phyloP scores from a whole-genome alignment of 2,797 vertebrate genomes.

The Macropodus opercularis region DNA sequence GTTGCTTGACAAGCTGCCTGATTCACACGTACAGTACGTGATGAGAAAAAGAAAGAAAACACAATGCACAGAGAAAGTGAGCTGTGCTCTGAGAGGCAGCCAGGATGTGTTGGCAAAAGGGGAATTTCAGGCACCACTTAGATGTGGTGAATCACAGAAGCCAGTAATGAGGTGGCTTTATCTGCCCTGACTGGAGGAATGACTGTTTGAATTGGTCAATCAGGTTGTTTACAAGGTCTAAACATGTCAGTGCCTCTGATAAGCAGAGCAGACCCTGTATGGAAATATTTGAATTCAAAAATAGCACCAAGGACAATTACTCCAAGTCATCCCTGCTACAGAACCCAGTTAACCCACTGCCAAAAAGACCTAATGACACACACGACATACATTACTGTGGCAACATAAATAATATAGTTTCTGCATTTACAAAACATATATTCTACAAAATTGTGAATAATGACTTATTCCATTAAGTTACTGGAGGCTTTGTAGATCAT shows the following conservation, averaged over 20 bases:
- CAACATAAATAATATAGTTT: no score
- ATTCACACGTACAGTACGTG: background rate
- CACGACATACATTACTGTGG: background rate
- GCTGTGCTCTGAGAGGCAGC: slow-evolving; percentile 12
- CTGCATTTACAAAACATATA: no score
- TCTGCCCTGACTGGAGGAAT: slow-evolving; percentile 19
- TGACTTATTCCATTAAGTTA: background rate
- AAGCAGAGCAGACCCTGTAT: background rate
- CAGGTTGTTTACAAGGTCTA: slow-evolving; percentile 32
- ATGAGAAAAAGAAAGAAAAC: slow-evolving; percentile 21
- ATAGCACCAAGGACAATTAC: background rate
- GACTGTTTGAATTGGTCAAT: slow-evolving; percentile 24
- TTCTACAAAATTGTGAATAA: no score
- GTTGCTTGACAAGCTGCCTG: slow-evolving; percentile 24
- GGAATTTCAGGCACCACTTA: slow-evolving; percentile 26
- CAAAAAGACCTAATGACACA: background rate
- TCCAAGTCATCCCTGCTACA: background rate
- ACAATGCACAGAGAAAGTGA: slow-evolving; percentile 20
- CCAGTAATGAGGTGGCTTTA: slow-evolving; percentile 23
- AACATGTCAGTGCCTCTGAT: background rate
- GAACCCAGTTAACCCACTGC: background rate
- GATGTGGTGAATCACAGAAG: slow-evolving; percentile 22
- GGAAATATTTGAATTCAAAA: background rate
- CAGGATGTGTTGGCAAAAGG: slow-evolving; percentile 7
- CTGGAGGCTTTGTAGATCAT: background rate